Conservation (phyloP, 1,140 invertebrate species). For the Pogonomyrmex barbatus region DNA sequence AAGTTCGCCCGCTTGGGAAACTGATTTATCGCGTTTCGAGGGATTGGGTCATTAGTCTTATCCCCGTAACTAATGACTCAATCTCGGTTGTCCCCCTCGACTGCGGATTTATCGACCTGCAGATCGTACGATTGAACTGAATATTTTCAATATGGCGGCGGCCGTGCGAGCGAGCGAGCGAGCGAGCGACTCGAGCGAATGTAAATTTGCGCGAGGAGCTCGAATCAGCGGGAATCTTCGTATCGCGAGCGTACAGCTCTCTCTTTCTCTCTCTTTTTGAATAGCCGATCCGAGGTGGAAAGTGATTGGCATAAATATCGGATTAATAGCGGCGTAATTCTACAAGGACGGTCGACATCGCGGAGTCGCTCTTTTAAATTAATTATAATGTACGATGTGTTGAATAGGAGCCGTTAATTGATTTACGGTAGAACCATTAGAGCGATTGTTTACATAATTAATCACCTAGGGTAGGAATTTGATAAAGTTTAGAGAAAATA, state of each 20-base stretch:
- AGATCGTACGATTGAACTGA: constrained; percentile 29
- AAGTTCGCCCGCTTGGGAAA: constrained; percentile 55
- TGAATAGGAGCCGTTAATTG: neutral
- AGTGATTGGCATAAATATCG: constrained; percentile 19
- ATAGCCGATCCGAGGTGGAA: neutral
- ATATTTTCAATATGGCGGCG: neutral
- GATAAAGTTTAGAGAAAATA: neutral
- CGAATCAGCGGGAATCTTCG: constrained; percentile 40
- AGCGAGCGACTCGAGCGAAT: neutral
- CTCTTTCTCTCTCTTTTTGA: constrained; percentile 18
- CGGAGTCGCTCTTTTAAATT: neutral
- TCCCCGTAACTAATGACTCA: constrained; percentile 62
- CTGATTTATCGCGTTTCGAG: constrained; percentile 60
- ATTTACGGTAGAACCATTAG: neutral
- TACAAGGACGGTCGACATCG: neutral
- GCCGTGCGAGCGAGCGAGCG: too few species aligned
- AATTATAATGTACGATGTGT: neutral
- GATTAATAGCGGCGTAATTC: constrained; percentile 1
- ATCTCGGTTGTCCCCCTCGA: constrained; percentile 41
- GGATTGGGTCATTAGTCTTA: constrained; percentile 67
- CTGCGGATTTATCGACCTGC: constrained; percentile 52
- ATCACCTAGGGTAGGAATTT: neutral
- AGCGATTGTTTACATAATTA: neutral
- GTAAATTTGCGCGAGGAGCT: constrained; percentile 2
- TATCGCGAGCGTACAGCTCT: constrained; percentile 34